These are phyloP conservation scores for Chaetophractus vellerosus DNA, from an alignment of 2,797 vertebrate genomes.

Conservation along the genomic window DNA sequence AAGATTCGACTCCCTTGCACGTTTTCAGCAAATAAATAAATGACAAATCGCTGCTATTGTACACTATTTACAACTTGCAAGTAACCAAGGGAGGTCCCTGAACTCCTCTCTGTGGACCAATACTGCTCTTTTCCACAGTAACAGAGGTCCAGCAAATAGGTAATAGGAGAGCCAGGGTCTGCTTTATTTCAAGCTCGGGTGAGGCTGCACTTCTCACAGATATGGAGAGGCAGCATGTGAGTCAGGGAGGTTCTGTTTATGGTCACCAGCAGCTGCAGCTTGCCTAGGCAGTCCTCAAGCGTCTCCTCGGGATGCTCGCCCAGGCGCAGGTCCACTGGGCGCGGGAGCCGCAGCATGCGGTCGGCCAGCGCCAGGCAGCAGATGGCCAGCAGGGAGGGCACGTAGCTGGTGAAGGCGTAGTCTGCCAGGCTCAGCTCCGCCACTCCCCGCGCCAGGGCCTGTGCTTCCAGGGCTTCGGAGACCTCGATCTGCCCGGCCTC, in stretches of 20 bases:
- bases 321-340: conserved; percentile 76
- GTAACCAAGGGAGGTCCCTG: background rate
- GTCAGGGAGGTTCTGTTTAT: conserved; percentile 92
- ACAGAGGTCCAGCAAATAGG: background rate
- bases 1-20: background rate
- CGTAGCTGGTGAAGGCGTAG: conserved; percentile 94
- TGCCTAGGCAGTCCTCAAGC: conserved; percentile 92
- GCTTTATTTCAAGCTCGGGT: conserved; percentile 66
- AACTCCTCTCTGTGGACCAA: background rate
- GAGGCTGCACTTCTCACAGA: conserved; percentile 76
- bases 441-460: conserved; percentile 91
- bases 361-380: conserved; percentile 93
- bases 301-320: conserved; percentile 85
- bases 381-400: conserved; percentile 93
- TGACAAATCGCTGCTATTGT: background rate
- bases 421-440: conserved; percentile 96
- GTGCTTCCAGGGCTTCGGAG: conserved; percentile 84
- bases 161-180: background rate
- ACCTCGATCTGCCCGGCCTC: conserved; percentile 65
- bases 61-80: conserved; percentile 60
- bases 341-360: conserved; percentile 88
- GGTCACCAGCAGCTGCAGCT: conserved; percentile 93
- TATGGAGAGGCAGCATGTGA: conserved; percentile 84
- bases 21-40: conserved; percentile 73
- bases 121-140: background rate